Conservation (phyloP, 2,113 vertebrate species). For the Neopipo cinnamomea region DNA sequence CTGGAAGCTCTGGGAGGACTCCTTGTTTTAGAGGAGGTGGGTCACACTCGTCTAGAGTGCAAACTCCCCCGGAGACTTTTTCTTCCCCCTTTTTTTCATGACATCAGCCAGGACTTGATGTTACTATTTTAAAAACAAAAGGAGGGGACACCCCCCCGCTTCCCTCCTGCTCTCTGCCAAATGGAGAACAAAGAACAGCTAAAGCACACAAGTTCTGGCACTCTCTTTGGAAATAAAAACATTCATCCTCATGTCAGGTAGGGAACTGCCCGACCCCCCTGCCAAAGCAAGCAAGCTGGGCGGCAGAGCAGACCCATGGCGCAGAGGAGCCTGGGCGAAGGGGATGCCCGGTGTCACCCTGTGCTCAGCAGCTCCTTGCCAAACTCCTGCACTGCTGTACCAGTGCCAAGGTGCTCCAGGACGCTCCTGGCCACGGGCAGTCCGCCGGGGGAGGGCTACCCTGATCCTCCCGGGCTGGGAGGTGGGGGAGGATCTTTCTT, state of each 20-base stretch:
- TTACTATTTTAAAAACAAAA: constrained; percentile 60
- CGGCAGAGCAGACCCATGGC: neutral
- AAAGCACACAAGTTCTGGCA: constrained; percentile 43
- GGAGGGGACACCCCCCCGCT: constrained; percentile 10
- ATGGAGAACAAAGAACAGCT: constrained; percentile 51
- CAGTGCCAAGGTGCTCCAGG: neutral
- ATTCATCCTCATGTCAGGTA: constrained; percentile 62
- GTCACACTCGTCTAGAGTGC: neutral
- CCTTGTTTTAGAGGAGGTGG: constrained; percentile 22
- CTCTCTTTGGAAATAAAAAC: constrained; percentile 43
- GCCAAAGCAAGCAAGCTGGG: constrained; percentile 15
- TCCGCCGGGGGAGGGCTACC: neutral
- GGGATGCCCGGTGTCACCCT: neutral
- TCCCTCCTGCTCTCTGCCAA: constrained; percentile 12
- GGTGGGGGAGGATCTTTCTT: neutral
- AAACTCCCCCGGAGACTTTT: neutral
- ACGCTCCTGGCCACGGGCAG: neutral
- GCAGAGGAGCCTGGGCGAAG: neutral
- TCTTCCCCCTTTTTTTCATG: neutral
- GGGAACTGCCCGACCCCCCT: constrained; percentile 15
- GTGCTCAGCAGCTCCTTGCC: neutral
- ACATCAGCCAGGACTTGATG: neutral
- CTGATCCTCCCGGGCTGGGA: neutral
- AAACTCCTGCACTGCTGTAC: neutral
- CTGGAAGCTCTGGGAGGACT: neutral